These are phyloP conservation scores for Brachypodius melanocephalos DNA, from an alignment of 2,113 vertebrate species.

Conservation along the genomic window DNA sequence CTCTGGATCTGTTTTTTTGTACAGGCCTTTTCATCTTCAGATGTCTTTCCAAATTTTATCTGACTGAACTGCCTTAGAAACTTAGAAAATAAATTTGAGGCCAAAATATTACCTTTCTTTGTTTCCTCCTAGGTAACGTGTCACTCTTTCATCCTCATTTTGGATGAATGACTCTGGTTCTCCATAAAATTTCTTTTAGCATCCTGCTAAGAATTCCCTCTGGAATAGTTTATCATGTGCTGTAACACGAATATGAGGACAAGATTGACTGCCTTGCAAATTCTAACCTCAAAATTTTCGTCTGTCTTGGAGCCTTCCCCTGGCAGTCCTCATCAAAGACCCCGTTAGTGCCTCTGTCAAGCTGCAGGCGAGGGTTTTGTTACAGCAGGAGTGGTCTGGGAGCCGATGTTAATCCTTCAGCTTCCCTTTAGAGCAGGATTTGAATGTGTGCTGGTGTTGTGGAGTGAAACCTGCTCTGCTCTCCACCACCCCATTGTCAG, in stretches of 20 bases:
- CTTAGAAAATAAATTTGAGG: not conserved
- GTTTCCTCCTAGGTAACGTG: constrained; percentile 6
- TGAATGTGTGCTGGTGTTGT: not conserved
- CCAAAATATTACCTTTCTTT: constrained; percentile 18
- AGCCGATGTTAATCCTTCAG: not conserved
- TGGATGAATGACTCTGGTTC: constrained; percentile 13
- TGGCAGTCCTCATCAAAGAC: constrained; percentile 1
- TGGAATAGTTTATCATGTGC: constrained; percentile 39
- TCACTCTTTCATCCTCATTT: constrained; percentile 17
- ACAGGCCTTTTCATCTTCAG: not conserved
- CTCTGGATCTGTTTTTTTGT: constrained; percentile 25
- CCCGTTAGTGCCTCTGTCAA: not conserved
- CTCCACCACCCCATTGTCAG: not conserved
- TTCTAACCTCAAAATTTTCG: constrained; percentile 24
- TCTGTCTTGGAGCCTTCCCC: constrained; percentile 37
- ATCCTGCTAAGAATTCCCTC: constrained; percentile 20
- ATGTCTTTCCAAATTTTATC: constrained; percentile 22
- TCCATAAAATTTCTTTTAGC: constrained; percentile 10
- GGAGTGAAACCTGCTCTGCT: not conserved
- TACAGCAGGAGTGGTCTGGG: not conserved
- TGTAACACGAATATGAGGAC: not conserved
- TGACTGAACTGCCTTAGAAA: constrained; percentile 2
- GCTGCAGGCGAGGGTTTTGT: not conserved
- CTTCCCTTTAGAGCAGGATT: not conserved
- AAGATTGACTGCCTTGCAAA: constrained; percentile 50